Evolutionary conservation across 2,113 vertebrate genomes (phyloP).

Genomic region (Lampris megalopsis): DNA sequence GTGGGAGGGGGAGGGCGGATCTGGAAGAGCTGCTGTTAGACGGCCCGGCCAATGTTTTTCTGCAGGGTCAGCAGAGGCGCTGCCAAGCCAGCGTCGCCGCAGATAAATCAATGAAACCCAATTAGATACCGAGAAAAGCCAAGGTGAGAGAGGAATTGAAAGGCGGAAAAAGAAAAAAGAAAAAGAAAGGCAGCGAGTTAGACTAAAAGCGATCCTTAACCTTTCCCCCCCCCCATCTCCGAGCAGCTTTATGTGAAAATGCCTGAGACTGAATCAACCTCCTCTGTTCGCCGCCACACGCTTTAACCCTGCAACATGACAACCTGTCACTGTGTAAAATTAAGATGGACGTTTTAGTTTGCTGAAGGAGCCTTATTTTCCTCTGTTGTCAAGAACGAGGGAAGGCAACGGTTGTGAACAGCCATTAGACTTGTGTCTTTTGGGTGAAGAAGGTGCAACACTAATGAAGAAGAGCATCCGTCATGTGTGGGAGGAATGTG

Average conservation of each 20-base stretch:
- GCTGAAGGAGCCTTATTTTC: no score
- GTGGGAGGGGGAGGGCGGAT: conserved; percentile 33
- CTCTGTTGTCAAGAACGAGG: no score
- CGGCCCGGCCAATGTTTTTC: conserved; percentile 73
- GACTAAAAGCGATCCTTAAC: conserved; percentile 29
- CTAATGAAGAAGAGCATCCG: neutral
- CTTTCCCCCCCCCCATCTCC: neutral
- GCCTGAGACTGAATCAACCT: conserved; percentile 24
- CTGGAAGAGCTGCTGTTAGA: conserved; percentile 61
- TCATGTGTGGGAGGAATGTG: neutral
- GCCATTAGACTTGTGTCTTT: neutral
- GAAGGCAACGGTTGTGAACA: no score
- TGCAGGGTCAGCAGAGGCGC: conserved; percentile 81
- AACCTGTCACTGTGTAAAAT: neutral
- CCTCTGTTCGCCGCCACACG: neutral
- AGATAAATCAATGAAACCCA: conserved; percentile 82
- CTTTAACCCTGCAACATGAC: neutral
- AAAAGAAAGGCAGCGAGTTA: conserved; percentile 14
- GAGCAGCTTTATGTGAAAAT: conserved; percentile 30
- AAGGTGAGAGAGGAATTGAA: conserved; percentile 70
- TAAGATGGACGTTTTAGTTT: neutral
- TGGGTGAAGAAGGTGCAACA: neutral
- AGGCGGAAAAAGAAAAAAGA: conserved; percentile 11
- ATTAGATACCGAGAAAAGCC: conserved; percentile 72
- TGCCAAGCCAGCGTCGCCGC: conserved; percentile 71